Conservation (phyloP, 2,888 invertebrate genomes). For the Balanococcus diminutus region DNA sequence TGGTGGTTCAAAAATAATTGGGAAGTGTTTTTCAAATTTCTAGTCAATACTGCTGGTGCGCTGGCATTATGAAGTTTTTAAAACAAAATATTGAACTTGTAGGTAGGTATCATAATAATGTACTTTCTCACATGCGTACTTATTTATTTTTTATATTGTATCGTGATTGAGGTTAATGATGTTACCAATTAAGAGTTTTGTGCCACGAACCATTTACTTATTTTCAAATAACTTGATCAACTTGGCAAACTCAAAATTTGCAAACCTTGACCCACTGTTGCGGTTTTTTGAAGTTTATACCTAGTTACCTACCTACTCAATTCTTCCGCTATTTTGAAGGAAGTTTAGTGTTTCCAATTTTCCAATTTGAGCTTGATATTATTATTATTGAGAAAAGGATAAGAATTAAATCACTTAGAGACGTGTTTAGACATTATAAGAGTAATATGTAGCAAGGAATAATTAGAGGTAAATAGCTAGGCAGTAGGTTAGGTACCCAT, state of each 20-base stretch:
- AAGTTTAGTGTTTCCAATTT: too few species aligned
- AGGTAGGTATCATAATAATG: too few species aligned
- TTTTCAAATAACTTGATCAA: background rate
- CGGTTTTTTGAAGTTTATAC: background rate
- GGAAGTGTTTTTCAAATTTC: background rate
- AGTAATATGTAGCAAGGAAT: too few species aligned
- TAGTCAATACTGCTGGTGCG: background rate
- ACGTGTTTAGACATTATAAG: too few species aligned
- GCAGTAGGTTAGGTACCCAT: too few species aligned
- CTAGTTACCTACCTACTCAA: background rate
- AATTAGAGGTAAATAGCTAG: too few species aligned
- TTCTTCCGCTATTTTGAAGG: background rate
- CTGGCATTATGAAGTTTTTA: background rate
- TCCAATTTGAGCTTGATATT: too few species aligned
- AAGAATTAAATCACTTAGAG: too few species aligned
- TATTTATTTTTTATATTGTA: background rate
- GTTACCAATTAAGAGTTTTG: background rate
- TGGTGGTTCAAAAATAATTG: background rate
- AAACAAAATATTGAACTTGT: background rate
- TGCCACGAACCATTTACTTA: background rate
- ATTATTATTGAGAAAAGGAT: too few species aligned
- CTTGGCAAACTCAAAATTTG: background rate
- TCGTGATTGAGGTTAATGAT: constrained; percentile 13
- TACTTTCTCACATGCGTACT: too few species aligned
- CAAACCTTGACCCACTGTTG: background rate